Base-by-base conservation (phyloP, 1,140 invertebrate genomes). In the Drosophila busckii region DNA sequence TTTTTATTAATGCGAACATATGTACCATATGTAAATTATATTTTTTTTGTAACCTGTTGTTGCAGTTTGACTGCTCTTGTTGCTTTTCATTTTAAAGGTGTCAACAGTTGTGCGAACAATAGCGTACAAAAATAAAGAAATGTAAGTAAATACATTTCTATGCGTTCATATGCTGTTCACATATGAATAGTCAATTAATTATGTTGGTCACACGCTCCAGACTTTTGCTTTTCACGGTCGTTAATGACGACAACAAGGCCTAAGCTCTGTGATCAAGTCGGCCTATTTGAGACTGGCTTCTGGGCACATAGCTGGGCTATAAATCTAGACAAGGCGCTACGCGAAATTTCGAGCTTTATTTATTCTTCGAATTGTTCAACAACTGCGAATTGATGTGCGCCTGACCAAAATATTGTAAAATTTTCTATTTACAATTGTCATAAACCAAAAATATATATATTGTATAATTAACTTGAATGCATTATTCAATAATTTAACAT, bases 141-240 rank as follows among this genome's bases (percentile, higher is more conserved):
- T 9, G 38, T 25, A 8, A 19, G 17, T 15, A 32, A 32, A 54
- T 45, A 64, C 52, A 46, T 78, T 78, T 80, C 73, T 76, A 70
- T 56, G n/a, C n/a, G n/a, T n/a, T n/a, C 63, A 46, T 34, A 50
- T 41, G 44, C 38, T 35, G 54, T 45, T 63, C 53, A 46, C 42
- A 37, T 62, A 54, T 80, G 73, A 78, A 78, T 78, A 80, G 68
- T 50, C 73, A 78, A 78, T 78, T 78, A 73, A 78, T 78, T 71
- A 80, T 80, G 68, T 80, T 78, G 73, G 54, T 78, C 73, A 68
- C 73, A 78, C 73, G 73, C 73, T 78, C 59, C 44, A 73, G 49
- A 70, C 54, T 60, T 73, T 68, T 61, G 42, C 50, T 73, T 78
- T 78, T 78, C 73, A 78, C 73, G 71, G 71, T 80, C 71, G 73